These are phyloP conservation scores for Scaptomyza parva DNA, from an alignment of 2,888 invertebrate species.

Conservation along the genomic window DNA sequence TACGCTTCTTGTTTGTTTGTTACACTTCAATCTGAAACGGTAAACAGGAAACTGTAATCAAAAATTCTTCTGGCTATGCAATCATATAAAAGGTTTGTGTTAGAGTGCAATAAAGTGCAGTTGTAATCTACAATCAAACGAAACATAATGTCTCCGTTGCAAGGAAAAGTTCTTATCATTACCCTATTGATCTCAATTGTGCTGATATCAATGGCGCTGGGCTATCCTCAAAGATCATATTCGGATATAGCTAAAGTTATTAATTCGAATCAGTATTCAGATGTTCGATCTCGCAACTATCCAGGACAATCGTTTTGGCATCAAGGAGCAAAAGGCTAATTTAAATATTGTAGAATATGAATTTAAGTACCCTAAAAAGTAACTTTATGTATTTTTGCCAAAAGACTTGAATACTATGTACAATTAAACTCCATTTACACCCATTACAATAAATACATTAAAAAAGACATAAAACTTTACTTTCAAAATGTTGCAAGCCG, in stretches of 20 bases:
- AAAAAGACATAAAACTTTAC: not conserved
- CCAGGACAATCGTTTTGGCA: slow-evolving; percentile 21
- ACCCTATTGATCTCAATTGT: slow-evolving; percentile 8
- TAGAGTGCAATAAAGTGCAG: slow-evolving; percentile 9
- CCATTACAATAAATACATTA: not conserved
- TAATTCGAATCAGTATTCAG: slow-evolving; percentile 14
- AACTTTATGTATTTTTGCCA: no score
- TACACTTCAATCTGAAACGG: slow-evolving; percentile 15
- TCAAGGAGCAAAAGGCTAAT: not conserved
- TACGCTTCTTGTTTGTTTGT: not conserved
- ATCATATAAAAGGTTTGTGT: slow-evolving; percentile 17
- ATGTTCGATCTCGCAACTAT: not conserved
- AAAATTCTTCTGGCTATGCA: not conserved
- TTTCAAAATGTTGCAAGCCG: not conserved
- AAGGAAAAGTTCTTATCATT: slow-evolving; percentile 3
- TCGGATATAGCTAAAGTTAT: slow-evolving; percentile 9
- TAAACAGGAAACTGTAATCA: slow-evolving; percentile 12
- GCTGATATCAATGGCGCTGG: not conserved
- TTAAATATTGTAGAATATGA: not conserved
- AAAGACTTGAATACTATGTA: no score
- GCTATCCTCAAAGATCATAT: slow-evolving; percentile 7
- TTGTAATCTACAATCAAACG: slow-evolving; percentile 1
- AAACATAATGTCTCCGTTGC: slow-evolving; percentile 20
- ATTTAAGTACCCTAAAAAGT: no score
- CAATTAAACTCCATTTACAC: no score